Base-by-base conservation (phyloP, 2,888 invertebrate genomes). In the Drosophila kuntzei region DNA sequence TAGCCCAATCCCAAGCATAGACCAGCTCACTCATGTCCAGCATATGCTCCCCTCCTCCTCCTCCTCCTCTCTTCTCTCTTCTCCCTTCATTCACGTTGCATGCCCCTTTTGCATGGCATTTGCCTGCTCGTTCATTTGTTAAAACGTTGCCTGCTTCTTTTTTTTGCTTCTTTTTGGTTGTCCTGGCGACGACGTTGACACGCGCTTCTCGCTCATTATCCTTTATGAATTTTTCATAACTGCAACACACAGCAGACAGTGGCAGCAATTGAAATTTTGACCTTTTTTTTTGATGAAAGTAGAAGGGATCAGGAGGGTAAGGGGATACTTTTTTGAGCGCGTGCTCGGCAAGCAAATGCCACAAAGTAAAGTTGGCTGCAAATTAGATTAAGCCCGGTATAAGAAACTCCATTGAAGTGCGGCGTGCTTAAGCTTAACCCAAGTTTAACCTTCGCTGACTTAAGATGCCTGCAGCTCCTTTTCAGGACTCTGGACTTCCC, bases 171-270 rank as follows among this genome's bases (percentile, higher is more conserved):
- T 36, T 59, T 80, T 54, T 39, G 58, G 55, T 53, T 57, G 55
- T 55, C 64, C 64, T 64, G 74, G 46, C 77, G 25, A 54, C 78
- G 72, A 78, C 82, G 76, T 80, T 86, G 90, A 90, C 89, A 87
- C 79, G 86, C 80, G 79, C 84, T 82, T 79, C 75, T 85, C 90
- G 89, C 90, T 90, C 89, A 90, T 90, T 90, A 90, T 90, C 79
- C 90, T 89, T 82, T 87, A 90, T 90, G 89, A 90, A 90, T 90
- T 90, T 90, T 90, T 90, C 84, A 90, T 90, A 84, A 55, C 81
- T 89, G 89, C 87, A 65, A 68, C 61, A 51, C 41, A 49, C 57
- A 59, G 51, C 53, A 32, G 50, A 51, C 51, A 51, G 75, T 60
- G 50, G 58, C 47, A 70, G 72, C 84, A 87, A 84, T 89, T 89